Base-by-base conservation (phyloP, 2,113 vertebrate genomes). In the Thamnaconus septentrionalis region DNA sequence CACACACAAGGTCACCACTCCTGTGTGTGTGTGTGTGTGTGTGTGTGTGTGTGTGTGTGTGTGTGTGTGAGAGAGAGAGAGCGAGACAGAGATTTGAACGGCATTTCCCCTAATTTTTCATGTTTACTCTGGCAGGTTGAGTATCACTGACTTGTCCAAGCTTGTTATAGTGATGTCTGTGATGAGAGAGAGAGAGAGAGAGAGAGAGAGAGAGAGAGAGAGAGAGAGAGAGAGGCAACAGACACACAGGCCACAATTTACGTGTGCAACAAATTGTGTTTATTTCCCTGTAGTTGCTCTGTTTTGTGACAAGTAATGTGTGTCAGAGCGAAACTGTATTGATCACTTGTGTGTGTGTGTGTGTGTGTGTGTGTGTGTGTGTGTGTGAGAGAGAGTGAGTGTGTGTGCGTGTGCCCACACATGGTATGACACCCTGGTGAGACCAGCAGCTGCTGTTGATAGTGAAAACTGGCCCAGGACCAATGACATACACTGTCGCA, bases 401-500 rank as follows among this genome's bases (percentile, higher is more conserved):
- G 83, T 31, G 18, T 31, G 18, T 31, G 18, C 18, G 18, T 31
- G 18, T 2, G 18, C 18, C 71, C 81, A 85, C 79, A 80, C 75
- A 79, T 78, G 83, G 84, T 78, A 66, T 71, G 82, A 83, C 84
- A 85, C 83, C 86, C 80, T 43, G 55, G 72, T 80, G 86, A 7
- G 76, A 87, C 74, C 74, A 84, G 76, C 88, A 88, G 81, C 88
- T 88, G 86, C 79, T 84, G 83, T 77, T 83, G 84, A 84, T 79
- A 69, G 84, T 82, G 79, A 82, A 80, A 67, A 69, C 59, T 78
- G 85, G 66, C 75, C 59, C 48, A 45, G 56, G 53, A 75, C 75
- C 78, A 75, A 65, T 11, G 50, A 47, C 53, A 61, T 31, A 31
- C 18, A 31, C 18, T 31, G 18, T 31, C 18, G 18, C 18, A 31